phyloP scores from a whole-genome alignment of 2,797 vertebrate species.

The Synaphobranchus kaupii region DNA sequence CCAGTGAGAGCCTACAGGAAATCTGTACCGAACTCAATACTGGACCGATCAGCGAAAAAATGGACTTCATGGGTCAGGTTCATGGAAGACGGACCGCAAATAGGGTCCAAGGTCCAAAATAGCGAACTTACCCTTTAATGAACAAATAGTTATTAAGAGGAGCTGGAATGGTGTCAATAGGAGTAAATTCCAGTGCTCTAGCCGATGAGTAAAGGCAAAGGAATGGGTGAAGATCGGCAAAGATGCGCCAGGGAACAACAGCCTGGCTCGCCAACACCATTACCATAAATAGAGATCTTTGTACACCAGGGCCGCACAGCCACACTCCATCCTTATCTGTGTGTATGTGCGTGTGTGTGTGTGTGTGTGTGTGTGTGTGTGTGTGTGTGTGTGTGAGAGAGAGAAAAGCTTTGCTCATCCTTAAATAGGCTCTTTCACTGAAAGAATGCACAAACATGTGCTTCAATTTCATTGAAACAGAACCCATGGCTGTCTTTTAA shows the following conservation, averaged over 20 bases:
- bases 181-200: background rate
- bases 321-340: constrained; percentile 48
- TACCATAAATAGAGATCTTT: constrained; percentile 43
- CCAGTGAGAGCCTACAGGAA: too few species aligned
- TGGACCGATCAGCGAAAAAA: too few species aligned
- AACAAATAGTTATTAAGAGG: background rate
- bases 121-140: too few species aligned
- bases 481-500: constrained; percentile 46
- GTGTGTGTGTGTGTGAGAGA: constrained; percentile 29
- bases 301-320: constrained; percentile 42
- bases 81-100: too few species aligned
- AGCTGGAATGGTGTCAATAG: background rate
- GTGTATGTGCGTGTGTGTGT: constrained; percentile 37
- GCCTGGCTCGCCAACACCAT: constrained; percentile 33
- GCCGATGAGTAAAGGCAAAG: background rate
- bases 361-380: constrained; percentile 24
- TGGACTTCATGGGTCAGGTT: too few species aligned
- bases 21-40: too few species aligned
- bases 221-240: background rate
- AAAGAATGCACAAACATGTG: constrained; percentile 68
- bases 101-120: too few species aligned
- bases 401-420: constrained; percentile 52
- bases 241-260: constrained; percentile 15
- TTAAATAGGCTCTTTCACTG: constrained; percentile 62
- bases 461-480: constrained; percentile 55